phyloP scores from a whole-genome alignment of 2,113 vertebrate species.

The Polypterus senegalus region DNA sequence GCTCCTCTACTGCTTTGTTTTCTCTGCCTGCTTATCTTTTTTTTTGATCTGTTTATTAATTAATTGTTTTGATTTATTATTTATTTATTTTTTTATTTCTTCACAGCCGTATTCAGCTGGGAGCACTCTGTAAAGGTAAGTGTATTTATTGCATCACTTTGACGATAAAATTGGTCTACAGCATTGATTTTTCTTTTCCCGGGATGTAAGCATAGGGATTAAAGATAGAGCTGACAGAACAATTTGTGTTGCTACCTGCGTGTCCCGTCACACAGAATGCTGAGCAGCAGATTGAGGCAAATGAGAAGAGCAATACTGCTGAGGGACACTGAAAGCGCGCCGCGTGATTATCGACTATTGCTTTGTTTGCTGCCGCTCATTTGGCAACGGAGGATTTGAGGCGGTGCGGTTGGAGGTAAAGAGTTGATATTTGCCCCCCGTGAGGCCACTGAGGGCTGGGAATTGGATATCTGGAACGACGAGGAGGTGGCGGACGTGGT shows the following conservation, averaged over 20 bases:
- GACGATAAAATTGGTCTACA: slow-evolving; percentile 40
- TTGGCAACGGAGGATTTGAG: too few species aligned
- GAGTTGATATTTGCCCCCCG: too few species aligned
- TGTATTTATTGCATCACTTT: slow-evolving; percentile 46
- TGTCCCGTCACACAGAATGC: slow-evolving; percentile 24
- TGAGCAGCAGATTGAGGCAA: slow-evolving; percentile 32
- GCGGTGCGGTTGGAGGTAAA: too few species aligned
- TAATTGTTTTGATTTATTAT: not conserved
- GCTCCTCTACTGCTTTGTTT: too few species aligned
- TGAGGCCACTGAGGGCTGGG: too few species aligned
- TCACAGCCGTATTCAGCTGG: slow-evolving; percentile 28
- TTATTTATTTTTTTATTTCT: slow-evolving; percentile 23
- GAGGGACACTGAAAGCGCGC: slow-evolving; percentile 32
- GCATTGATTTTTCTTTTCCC: slow-evolving; percentile 46
- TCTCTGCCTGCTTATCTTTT: too few species aligned
- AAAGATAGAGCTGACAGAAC: slow-evolving; percentile 48
- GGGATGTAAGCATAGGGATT: slow-evolving; percentile 43
- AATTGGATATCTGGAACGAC: too few species aligned
- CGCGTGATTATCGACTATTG: slow-evolving; percentile 39
- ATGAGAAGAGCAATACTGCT: slow-evolving; percentile 36
- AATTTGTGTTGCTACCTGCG: slow-evolving; percentile 37
- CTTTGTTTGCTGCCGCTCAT: slow-evolving; percentile 26
- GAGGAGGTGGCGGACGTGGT: too few species aligned
- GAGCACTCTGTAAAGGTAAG: slow-evolving; percentile 40
- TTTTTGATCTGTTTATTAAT: not conserved